Percentiles rank a stretch among this genome's conserved stretches.
Conservation (phyloP, 2,113 vertebrate genomes). For the Hemibagrus wyckioides region DNA sequence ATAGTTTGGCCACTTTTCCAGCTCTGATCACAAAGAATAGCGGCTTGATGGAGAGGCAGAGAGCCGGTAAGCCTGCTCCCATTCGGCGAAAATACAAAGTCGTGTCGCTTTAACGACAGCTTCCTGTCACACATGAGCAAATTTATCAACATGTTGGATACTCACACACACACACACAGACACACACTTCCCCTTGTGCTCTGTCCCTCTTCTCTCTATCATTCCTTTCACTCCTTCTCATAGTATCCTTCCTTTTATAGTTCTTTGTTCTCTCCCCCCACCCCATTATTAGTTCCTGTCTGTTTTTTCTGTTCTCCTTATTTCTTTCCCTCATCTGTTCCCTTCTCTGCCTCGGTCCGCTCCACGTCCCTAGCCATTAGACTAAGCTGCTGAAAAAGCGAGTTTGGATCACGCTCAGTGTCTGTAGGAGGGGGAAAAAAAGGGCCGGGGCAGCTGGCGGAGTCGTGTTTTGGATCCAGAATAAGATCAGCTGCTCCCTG, state of each 20-base stretch:
- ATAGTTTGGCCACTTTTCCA: neutral
- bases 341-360: neutral
- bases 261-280: neutral
- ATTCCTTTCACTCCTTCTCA: constrained; percentile 6
- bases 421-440: neutral
- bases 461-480: constrained; percentile 20
- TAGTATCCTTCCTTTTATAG: constrained; percentile 1
- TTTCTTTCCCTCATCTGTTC: constrained; percentile 11
- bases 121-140: neutral
- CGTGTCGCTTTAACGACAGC: neutral
- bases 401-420: neutral
- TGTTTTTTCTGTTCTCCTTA: neutral
- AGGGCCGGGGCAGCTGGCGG: constrained; percentile 17
- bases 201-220: neutral
- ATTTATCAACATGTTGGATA: neutral
- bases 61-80: neutral
- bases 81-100: neutral
- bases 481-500: constrained; percentile 26
- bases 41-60: neutral
- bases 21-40: neutral
- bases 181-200: neutral
- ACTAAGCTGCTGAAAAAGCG: constrained; percentile 21
- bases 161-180: neutral
- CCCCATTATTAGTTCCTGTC: neutral
- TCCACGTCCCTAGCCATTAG: constrained; percentile 11